Evolutionary conservation across 2,797 vertebrate genomes (phyloP), one percentile per base, ranked within the genome.

Genomic region (Leucoraja ocellata): DNA sequence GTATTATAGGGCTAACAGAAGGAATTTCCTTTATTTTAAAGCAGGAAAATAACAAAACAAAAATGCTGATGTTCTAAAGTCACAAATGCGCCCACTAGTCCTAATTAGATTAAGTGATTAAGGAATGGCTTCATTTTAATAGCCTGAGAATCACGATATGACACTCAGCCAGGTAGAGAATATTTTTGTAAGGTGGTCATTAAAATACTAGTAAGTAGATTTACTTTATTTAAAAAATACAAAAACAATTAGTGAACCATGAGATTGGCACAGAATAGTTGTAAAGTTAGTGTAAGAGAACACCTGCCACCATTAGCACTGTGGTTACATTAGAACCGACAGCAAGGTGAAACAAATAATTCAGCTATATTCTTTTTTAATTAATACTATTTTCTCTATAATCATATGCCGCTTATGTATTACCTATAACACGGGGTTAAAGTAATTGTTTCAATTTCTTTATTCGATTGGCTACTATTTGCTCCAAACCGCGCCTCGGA

Each of bases 71-170:
- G 65, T 28, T 74, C 92, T 61, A 28, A 65, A 93, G 93, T 93
- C 77, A 73, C 90, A 74, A 92, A 76, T 92, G 71, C 71, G 39
- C 28, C 73, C 71, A 73, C 90, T 92, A 58, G 23, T 76, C 90
- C 71, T 92, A 74, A 93, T 81, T 79, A 68, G 93, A 93, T 93
- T 93, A 93, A 93, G 63, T 71, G 76, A 93, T 93, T 93, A 78
- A 80, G 58, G 58, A 54, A 93, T 80, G 58, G 93, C 10, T 93
- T 36, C 63, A 65, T n/a, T 65, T 81, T 13, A 93, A 81, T 14
- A 81, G 61, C 90, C 39, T 54, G 11, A 9, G 23, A 74, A 92
- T 73, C 68, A 71, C 74, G 73, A 76, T 92, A 36, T 76, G 68
- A 92, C 39, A 92, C 90, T 39, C 0, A 13, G 68, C 11, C 90